Base-by-base conservation (phyloP, 2,888 invertebrate species). In the Hypercompe scribonia region DNA sequence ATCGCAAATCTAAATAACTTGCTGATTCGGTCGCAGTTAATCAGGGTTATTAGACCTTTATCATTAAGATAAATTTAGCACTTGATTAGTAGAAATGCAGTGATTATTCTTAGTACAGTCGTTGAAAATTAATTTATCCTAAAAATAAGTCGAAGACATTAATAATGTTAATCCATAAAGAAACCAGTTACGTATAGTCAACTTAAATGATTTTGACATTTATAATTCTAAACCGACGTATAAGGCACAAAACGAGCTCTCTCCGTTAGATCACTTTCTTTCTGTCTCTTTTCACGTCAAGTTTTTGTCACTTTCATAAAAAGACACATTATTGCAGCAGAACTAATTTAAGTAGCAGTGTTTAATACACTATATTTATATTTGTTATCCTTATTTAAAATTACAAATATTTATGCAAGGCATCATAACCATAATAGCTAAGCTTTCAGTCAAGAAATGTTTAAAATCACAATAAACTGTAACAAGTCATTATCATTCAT, bases 11-110 rank as follows among this genome's bases (percentile, higher is more conserved):
- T 71, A 68, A 67, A 74, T 78, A 76, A 71, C 64, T 68, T 71
- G 61, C n/a, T n/a, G n/a, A n/a, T 70, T 71, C 34, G 69, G 70
- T 50, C 74, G 31, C 58, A 67, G 75, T 69, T 75, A 84, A 81
- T 77, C 74, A 76, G 65, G 13, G 58, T 77, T 83, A 83, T 83
- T 83, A 76, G 65, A 39, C 8, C 31, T 28, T 73, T 28, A 46
- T 70, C 31, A 34, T 66, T 46, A 28, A 68, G 66, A 75, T 71
- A 71, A 66, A 76, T 75, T 61, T 34, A 54, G 24, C 24, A 65
- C 64, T 34, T 31, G 66, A 58, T 42, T 31, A 33, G 18, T 46
- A 18, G 50, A 21, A 46, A 46, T 33, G 50, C 21, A 28, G 8
- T 13, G 11, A 34, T n/a, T 65, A 34, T 34, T 24, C 5, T 36